These are phyloP conservation scores for Melikaiella ostensackeni DNA, from an alignment of 2,888 invertebrate species.

Conservation along the genomic window DNA sequence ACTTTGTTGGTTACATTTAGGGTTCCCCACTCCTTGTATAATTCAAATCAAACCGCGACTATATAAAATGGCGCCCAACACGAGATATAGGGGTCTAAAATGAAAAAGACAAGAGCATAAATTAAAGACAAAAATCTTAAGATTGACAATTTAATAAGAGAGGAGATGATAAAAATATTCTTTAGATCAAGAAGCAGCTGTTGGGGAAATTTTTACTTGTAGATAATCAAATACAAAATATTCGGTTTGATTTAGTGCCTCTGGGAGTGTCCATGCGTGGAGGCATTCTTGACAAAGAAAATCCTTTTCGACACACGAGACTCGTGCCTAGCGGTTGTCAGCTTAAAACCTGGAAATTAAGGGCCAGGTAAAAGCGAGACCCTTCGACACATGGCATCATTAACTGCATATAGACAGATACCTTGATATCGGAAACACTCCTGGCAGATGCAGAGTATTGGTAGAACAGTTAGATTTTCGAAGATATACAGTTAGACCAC, in stretches of 20 bases:
- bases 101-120: neutral
- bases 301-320: slow-evolving; percentile 38
- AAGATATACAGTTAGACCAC: slow-evolving; percentile 39
- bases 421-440: slow-evolving; percentile 13
- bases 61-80: slow-evolving; percentile 38
- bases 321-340: slow-evolving; percentile 14
- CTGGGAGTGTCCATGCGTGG: slow-evolving; percentile 7
- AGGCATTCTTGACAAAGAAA: slow-evolving; percentile 1
- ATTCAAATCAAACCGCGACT: slow-evolving; percentile 38
- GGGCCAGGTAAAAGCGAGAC: slow-evolving; percentile 60
- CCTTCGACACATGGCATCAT: slow-evolving; percentile 63
- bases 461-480: slow-evolving; percentile 40
- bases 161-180: neutral
- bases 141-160: no score
- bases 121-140: neutral
- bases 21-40: slow-evolving; percentile 28
- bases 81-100: neutral
- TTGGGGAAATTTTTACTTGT: neutral
- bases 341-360: slow-evolving; percentile 56
- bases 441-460: slow-evolving; percentile 34
- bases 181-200: slow-evolving; percentile 14
- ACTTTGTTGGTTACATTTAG: slow-evolving; percentile 9
- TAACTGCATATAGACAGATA: slow-evolving; percentile 47
- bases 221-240: slow-evolving; percentile 9
- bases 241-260: slow-evolving; percentile 9